These are phyloP conservation scores for Leguminivora glycinivorella DNA, from an alignment of 1,140 invertebrate genomes.

Conservation along the genomic window DNA sequence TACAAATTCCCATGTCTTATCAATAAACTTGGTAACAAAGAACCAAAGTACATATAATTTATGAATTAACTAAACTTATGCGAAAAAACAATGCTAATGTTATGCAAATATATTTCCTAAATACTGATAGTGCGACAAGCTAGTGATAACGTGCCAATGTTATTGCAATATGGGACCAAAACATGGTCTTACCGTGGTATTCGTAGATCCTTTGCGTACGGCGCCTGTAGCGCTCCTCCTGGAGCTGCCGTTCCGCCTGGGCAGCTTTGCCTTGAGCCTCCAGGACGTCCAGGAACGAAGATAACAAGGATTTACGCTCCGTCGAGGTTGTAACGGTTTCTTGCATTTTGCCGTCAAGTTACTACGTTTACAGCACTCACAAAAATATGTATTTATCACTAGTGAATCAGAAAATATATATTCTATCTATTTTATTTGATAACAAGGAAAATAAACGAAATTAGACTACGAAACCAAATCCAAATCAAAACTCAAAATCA, in stretches of 20 bases:
- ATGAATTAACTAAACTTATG: not conserved
- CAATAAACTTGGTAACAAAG: conserved; percentile 11
- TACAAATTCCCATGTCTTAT: not conserved
- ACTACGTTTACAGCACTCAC: conserved; percentile 5
- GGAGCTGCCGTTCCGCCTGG: conserved; percentile 62
- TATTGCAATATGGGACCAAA: conserved; percentile 20
- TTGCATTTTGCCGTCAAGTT: conserved; percentile 63
- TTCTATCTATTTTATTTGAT: conserved; percentile 32
- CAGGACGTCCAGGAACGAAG: conserved; percentile 65
- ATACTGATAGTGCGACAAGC: not conserved
- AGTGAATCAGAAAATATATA: not conserved
- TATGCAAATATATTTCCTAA: conserved; percentile 11
- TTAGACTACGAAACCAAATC: conserved; percentile 44
- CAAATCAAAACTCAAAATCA: conserved; percentile 59
- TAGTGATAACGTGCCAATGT: conserved; percentile 8
- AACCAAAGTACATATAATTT: not conserved
- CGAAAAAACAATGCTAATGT: not conserved
- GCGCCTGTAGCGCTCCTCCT: conserved; percentile 68
- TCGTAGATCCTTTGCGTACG: conserved; percentile 72
- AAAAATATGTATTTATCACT: conserved; percentile 12
- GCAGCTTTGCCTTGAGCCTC: conserved; percentile 64
- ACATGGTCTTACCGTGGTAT: conserved; percentile 59
- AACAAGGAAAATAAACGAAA: conserved; percentile 38
- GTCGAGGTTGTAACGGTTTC: conserved; percentile 75
- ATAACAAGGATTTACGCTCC: conserved; percentile 71